These are phyloP conservation scores for Pseudomyrmex concolor DNA, from an alignment of 1,140 invertebrate genomes.

Conservation along the genomic window DNA sequence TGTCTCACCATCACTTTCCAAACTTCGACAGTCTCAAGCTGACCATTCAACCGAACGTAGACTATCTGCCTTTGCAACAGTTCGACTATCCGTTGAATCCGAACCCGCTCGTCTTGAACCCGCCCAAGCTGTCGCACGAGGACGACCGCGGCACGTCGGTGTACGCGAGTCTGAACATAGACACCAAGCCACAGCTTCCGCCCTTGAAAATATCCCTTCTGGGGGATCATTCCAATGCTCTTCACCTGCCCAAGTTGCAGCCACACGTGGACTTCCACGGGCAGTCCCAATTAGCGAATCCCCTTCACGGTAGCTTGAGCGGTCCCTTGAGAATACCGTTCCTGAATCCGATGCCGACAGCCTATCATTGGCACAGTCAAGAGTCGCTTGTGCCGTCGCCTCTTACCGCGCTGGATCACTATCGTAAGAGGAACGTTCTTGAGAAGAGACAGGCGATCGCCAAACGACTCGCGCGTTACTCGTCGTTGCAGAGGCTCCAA, in stretches of 20 bases:
- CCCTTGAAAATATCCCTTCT: slow-evolving; percentile 48
- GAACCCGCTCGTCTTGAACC: background rate
- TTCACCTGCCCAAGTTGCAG: slow-evolving; percentile 54
- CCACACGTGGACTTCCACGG: slow-evolving; percentile 43
- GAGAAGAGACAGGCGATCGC: slow-evolving; percentile 36
- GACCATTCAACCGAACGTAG: slow-evolving; percentile 51
- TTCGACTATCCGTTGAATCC: slow-evolving; percentile 15
- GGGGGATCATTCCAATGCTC: background rate
- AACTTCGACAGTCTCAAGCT: slow-evolving; percentile 10
- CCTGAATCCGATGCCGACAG: slow-evolving; percentile 22
- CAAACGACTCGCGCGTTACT: slow-evolving; percentile 25
- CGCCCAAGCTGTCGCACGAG: background rate
- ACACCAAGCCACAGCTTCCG: slow-evolving; percentile 44
- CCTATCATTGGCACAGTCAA: slow-evolving; percentile 58
- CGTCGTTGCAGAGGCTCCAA: slow-evolving; percentile 11
- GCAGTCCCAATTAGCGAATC: slow-evolving; percentile 12
- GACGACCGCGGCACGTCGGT: slow-evolving; percentile 40
- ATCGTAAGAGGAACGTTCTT: slow-evolving; percentile 40
- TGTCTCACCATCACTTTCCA: background rate
- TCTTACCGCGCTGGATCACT: background rate
- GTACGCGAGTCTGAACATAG: slow-evolving; percentile 53
- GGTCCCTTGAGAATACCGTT: slow-evolving; percentile 63
- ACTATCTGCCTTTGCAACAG: slow-evolving; percentile 59
- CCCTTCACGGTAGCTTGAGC: slow-evolving; percentile 30
- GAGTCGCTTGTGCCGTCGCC: slow-evolving; percentile 6